These are phyloP conservation scores for Lordiphosa andalusiaca DNA, from an alignment of 2,888 invertebrate genomes.

Conservation along the genomic window DNA sequence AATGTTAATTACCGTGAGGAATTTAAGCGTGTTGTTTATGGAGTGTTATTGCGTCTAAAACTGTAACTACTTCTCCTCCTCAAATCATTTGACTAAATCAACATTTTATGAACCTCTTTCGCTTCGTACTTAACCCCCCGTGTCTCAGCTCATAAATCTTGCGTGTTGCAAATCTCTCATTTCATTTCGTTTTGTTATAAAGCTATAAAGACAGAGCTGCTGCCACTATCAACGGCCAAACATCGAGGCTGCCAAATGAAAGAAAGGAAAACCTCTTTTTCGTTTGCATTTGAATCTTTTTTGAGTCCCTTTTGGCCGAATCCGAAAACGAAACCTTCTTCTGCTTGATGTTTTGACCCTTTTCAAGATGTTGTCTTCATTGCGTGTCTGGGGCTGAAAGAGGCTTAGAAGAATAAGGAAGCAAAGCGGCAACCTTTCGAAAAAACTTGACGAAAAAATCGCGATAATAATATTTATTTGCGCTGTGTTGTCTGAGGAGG, in stretches of 20 bases:
- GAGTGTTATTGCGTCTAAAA: neutral
- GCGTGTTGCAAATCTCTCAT: conserved; percentile 65
- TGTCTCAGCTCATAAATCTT: conserved; percentile 63
- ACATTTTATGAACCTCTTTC: no score
- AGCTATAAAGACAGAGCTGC: conserved; percentile 54
- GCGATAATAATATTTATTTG: conserved; percentile 70
- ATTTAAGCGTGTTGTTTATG: conserved; percentile 53
- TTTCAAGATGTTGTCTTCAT: conserved; percentile 74
- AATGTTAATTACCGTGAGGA: conserved; percentile 67
- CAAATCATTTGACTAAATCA: no score
- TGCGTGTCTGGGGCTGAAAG: conserved; percentile 51
- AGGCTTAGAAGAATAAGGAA: conserved; percentile 54
- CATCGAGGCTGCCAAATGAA: conserved; percentile 41
- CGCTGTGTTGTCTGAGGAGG: conserved; percentile 2
- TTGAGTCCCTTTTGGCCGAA: conserved; percentile 28
- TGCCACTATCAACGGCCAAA: conserved; percentile 58
- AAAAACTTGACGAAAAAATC: conserved; percentile 52
- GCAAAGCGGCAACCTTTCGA: conserved; percentile 42
- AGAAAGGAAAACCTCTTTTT: conserved; percentile 29
- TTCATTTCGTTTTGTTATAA: conserved; percentile 52
- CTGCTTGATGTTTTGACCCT: conserved; percentile 72
- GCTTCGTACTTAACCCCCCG: no score
- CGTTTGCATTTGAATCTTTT: conserved; percentile 58
- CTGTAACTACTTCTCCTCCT: neutral
- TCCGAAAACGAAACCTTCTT: conserved; percentile 13